These are phyloP conservation scores for Pararge aegeria DNA, from an alignment of 1,140 invertebrate species.

Conservation along the genomic window DNA sequence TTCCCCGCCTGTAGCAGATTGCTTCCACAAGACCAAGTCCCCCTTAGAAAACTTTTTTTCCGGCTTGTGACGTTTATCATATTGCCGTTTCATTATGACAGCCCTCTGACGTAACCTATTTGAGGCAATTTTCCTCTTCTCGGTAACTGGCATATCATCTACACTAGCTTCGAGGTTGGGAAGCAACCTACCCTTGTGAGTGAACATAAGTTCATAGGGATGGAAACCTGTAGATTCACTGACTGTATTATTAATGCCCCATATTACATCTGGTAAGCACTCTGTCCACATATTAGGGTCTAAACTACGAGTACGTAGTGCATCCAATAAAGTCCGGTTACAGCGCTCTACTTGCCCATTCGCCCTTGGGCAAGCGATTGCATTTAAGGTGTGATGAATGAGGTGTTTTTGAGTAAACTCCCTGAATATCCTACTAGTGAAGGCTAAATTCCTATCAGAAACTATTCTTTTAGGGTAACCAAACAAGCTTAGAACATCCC, in stretches of 20 bases:
- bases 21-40: slow-evolving; percentile 13
- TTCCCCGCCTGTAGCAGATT: slow-evolving; percentile 1
- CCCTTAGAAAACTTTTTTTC: slow-evolving; percentile 9
- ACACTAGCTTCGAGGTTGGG: slow-evolving; percentile 5
- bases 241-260: slow-evolving; percentile 21
- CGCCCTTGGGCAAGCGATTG: slow-evolving; percentile 43
- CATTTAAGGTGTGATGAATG: slow-evolving; percentile 38
- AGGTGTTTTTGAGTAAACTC: slow-evolving; percentile 34
- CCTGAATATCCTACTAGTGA: slow-evolving; percentile 45
- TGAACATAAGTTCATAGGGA: slow-evolving; percentile 19
- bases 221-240: slow-evolving; percentile 15
- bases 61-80: slow-evolving; percentile 18
- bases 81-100: slow-evolving; percentile 3
- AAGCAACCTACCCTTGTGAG: slow-evolving; percentile 3
- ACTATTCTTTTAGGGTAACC: slow-evolving; percentile 41
- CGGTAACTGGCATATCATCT: background rate
- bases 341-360: slow-evolving; percentile 20
- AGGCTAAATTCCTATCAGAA: slow-evolving; percentile 40
- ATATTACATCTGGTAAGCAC: slow-evolving; percentile 13
- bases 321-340: slow-evolving; percentile 19
- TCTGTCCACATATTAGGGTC: slow-evolving; percentile 17
- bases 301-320: slow-evolving; percentile 10
- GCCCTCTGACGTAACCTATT: background rate
- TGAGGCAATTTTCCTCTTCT: slow-evolving; percentile 10
- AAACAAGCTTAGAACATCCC: slow-evolving; percentile 32